Base-by-base conservation (phyloP, 2,888 invertebrate species). In the Furcula furcula region DNA sequence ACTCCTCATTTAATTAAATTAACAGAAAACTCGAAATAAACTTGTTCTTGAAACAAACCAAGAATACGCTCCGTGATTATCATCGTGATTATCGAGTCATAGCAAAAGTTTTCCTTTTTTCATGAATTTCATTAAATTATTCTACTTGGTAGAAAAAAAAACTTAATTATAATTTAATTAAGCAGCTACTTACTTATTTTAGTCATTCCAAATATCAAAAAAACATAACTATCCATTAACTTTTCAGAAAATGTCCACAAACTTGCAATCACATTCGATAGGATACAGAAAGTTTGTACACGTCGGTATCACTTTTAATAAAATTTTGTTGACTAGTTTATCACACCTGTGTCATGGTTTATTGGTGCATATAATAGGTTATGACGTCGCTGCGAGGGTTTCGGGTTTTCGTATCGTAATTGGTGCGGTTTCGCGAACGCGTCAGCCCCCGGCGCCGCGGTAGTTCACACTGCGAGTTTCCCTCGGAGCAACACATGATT, bases 401-500 rank as follows among this genome's bases (percentile, higher is more conserved):
- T 58, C 54, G 53, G 44, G 56, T 46, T 51, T 43, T 53, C 51
- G 44, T n/a, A 50, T 56, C 48, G 53, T 29, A 34, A 25, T 18
- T 31, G 36, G 15, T 37, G 40, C 44, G 44, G 31, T n/a, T 32
- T 26, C 34, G 29, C 35, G 43, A 44, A 46, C 50, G 62, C 82
- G 82, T 66, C 72, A 46, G 38, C 29, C 36, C 70, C 49, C 68
- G 58, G 42, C 68, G 68, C 52, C 63, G 61, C 64, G 64, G 66
- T 64, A 60, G 52, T 59, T 59, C 47, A 43, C 36, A 76, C 73
- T 66, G 65, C 55, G 68, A 56, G 70, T 79, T 79, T 81, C 72
- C 78, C 72, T n/a, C n/a, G n/a, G 68, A 76, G 76, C 83, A 81
- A 84, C 83, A 84, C 79, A 83, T 83, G 83, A 80, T 81, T 78